Conservation (phyloP, 2,113 vertebrate species). For the Pelobates fuscus region DNA sequence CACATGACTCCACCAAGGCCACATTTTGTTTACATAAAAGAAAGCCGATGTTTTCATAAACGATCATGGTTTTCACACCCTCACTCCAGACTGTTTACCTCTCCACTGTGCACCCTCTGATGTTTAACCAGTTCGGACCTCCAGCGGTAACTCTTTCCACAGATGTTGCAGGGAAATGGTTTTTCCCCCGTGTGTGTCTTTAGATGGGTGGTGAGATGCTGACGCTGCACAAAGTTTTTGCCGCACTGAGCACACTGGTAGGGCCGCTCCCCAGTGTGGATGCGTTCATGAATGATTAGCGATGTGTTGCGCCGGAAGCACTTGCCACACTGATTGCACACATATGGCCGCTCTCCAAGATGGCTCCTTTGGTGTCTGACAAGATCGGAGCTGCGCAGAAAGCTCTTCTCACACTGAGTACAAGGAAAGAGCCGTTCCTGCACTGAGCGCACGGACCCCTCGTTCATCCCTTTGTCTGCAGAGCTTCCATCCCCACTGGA, state of each 20-base stretch:
- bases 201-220: conserved; percentile 39
- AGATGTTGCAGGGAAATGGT: conserved; percentile 26
- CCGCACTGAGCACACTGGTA: conserved; percentile 21
- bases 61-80: no score
- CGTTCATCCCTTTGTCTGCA: not conserved
- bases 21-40: no score
- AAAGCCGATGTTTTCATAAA: no score
- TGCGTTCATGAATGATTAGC: conserved; percentile 34
- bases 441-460: not conserved
- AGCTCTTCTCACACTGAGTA: conserved; percentile 27
- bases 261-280: conserved; percentile 34
- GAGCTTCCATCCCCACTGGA: no score
- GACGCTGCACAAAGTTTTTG: conserved; percentile 20
- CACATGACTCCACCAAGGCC: no score
- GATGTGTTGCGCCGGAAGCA: conserved; percentile 26
- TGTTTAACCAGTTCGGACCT: conserved; percentile 34
- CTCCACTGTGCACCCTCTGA: conserved; percentile 14
- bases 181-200: conserved; percentile 42
- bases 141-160: conserved; percentile 37
- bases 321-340: conserved; percentile 61
- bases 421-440: not conserved
- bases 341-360: conserved; percentile 59
- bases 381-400: conserved; percentile 51
- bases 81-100: conserved; percentile 1
- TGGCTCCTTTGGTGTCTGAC: conserved; percentile 63